Evolutionary conservation across 2,888 invertebrate species (phyloP), one percentile per base, ranked within the genome.

Genomic region (Habrosyne pyritoides): DNA sequence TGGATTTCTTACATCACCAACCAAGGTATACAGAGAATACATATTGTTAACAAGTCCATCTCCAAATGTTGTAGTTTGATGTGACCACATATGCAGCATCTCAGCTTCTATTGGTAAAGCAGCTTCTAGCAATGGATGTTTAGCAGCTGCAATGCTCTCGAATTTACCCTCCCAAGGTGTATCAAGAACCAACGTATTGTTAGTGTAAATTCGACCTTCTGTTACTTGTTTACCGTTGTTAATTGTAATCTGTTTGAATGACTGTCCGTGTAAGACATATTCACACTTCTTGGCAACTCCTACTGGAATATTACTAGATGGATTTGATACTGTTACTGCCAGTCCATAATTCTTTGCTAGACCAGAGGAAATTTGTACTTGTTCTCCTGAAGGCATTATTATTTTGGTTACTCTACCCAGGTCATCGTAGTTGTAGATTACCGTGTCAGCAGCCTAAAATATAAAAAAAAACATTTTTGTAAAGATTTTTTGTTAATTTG

Each of bases 321-420:
- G 91, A 69, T 93, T 93, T 0, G 95, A 94, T 10, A 97, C 95
- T 51, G 95, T 95, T 0, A 97, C 95, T 10, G 95, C 95, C 53
- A 97, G 90, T 14, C 96, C 96, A 75, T 96, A 96, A 67, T 95
- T 95, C 70, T 95, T 94, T 10, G 96, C 95, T 60, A 98, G 92
- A 61, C 96, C 95, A 0, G 97, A 97, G 14, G 94, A 94, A 57
- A 98, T 94, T 66, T 95, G 95, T 14, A 98, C 94, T 71, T 96
- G 96, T 89, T 98, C 98, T 56, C 99, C 99, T 64, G 98, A 98
- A 24, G 99, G 98, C 81, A 98, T 93, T 63, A 97, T 96, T 54
- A 97, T 96, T 73, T 96, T 96, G 0, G 95, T 96, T 2, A 98
- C 96, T 48, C 98, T 94, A 2, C 99, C 99, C 62, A 97, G 94